These are phyloP conservation scores for Artemia sinica DNA, from an alignment of 2,888 invertebrate genomes.

Conservation along the genomic window DNA sequence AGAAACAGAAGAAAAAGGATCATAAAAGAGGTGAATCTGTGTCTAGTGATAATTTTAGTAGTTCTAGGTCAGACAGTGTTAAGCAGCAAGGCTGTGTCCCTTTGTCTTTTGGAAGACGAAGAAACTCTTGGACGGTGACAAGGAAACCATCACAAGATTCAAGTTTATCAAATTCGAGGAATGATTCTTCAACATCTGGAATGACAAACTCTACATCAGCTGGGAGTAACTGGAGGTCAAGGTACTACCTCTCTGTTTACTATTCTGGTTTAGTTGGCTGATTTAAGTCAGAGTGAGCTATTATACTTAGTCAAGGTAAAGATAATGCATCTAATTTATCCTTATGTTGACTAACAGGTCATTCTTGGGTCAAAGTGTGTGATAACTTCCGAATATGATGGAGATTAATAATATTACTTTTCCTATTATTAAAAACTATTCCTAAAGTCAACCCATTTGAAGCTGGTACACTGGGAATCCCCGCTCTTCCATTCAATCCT, in stretches of 20 bases:
- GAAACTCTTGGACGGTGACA: constrained; percentile 76
- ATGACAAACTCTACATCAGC: constrained; percentile 68
- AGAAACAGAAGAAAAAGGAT: constrained; percentile 42
- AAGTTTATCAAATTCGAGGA: constrained; percentile 69
- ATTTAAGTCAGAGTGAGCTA: no score
- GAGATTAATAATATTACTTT: no score
- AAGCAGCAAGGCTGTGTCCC: constrained; percentile 44
- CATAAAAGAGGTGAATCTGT: constrained; percentile 56
- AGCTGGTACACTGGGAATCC: no score
- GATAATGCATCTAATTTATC: no score
- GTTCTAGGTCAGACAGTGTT: constrained; percentile 59
- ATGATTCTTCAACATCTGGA: constrained; percentile 73
- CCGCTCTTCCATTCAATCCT: no score
- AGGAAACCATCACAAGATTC: constrained; percentile 82
- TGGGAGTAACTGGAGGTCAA: constrained; percentile 41
- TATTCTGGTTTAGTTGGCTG: no score
- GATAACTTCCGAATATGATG: no score
- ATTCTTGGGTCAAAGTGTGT: no score
- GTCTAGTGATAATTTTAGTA: constrained; percentile 67
- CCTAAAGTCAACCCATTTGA: no score
- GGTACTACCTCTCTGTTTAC: background rate
- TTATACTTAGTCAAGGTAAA: no score
- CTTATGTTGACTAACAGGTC: no score
- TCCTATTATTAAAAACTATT: no score
- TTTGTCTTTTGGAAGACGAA: constrained; percentile 44